A percentile compares a stretch with the other conserved stretches of the same genome.
phyloP scores from a whole-genome alignment of 2,888 invertebrate genomes.

The Nyleta sp. region DNA sequence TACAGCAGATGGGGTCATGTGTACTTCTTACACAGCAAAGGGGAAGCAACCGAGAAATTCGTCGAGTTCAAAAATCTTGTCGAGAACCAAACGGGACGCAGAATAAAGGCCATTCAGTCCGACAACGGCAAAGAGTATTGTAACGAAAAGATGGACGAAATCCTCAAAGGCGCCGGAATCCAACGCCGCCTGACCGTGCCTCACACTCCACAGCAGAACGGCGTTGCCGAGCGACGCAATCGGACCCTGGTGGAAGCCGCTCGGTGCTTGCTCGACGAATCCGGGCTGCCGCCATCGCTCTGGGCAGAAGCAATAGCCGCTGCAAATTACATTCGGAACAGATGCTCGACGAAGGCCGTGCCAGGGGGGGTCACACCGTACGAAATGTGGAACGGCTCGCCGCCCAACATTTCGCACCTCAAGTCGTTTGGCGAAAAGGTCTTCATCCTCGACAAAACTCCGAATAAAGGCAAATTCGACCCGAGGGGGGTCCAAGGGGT shows the following conservation, averaged over 20 bases:
- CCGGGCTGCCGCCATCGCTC: background rate
- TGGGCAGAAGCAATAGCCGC: conserved; percentile 14
- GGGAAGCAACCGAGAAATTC: conserved; percentile 53
- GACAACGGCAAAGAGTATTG: conserved; percentile 61
- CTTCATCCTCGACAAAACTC: conserved; percentile 7
- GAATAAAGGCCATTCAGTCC: conserved; percentile 51
- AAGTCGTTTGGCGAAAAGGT: background rate
- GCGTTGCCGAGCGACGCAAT: background rate
- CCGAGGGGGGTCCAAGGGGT: conserved; percentile 38
- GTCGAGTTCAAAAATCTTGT: conserved; percentile 43
- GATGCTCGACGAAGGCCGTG: background rate
- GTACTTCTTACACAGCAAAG: conserved; percentile 19
- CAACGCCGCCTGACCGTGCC: conserved; percentile 60
- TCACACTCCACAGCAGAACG: conserved; percentile 14
- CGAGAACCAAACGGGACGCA: conserved; percentile 52
- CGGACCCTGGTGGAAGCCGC: conserved; percentile 7
- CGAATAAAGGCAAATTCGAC: conserved; percentile 1
- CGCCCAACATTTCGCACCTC: conserved; percentile 5
- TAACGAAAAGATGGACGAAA: conserved; percentile 6
- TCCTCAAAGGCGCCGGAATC: conserved; percentile 66
- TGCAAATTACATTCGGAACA: conserved; percentile 2
- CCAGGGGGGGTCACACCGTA: background rate
- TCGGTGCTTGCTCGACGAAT: conserved; percentile 3
- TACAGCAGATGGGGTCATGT: conserved; percentile 63
- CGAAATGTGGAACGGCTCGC: background rate